These are phyloP conservation scores for Elymnias hypermnestra DNA, from an alignment of 1,140 invertebrate species.

Conservation along the genomic window DNA sequence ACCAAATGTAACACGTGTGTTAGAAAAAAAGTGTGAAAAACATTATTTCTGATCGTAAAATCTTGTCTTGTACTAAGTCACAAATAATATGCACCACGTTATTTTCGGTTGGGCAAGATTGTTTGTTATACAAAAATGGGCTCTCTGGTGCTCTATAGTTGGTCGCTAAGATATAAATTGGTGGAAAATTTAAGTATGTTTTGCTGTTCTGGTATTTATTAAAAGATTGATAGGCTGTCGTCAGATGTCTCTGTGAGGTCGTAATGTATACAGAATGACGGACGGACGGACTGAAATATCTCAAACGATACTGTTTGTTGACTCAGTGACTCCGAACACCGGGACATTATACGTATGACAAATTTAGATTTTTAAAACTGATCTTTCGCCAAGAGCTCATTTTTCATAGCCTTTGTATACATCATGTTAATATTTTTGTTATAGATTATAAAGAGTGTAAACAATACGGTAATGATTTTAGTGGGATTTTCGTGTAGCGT, in stretches of 20 bases:
- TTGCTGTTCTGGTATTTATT: constrained; percentile 58
- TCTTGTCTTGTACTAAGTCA: constrained; percentile 57
- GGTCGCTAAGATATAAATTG: background rate
- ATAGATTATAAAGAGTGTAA: constrained; percentile 13
- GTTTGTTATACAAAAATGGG: constrained; percentile 9
- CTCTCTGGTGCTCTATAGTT: constrained; percentile 12
- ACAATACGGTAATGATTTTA: too few relatives aligned
- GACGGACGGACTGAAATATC: constrained; percentile 57
- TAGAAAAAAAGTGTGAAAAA: constrained; percentile 58
- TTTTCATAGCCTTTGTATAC: constrained; percentile 21
- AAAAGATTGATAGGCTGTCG: constrained; percentile 68
- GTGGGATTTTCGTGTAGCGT: too few relatives aligned
- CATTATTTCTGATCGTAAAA: constrained; percentile 57
- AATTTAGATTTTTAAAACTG: constrained; percentile 39
- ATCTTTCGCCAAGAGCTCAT: constrained; percentile 12
- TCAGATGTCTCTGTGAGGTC: constrained; percentile 61
- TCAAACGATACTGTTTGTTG: constrained; percentile 59
- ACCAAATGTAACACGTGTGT: constrained; percentile 48
- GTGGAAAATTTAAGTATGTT: constrained; percentile 24
- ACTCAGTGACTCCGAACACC: constrained; percentile 35
- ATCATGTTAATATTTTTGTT: constrained; percentile 1
- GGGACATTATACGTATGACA: constrained; percentile 50
- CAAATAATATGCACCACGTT: constrained; percentile 44
- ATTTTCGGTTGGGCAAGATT: constrained; percentile 17
- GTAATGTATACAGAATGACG: constrained; percentile 55